Evolutionary conservation across 64 coral and sea anemone species (phyloP).

Genomic region (Actinia equina): DNA sequence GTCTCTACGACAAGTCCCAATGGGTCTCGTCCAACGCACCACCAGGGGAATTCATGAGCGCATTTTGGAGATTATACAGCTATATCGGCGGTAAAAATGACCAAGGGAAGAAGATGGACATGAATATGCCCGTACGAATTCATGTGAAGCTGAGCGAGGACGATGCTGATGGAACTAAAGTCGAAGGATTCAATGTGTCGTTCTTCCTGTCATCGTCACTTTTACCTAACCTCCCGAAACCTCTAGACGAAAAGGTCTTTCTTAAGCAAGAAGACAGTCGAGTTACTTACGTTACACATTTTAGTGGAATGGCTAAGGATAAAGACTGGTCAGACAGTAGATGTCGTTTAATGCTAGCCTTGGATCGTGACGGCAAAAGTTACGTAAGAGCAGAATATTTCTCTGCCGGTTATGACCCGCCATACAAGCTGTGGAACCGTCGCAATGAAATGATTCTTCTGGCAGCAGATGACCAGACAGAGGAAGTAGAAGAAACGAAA

Average conservation of each 20-base stretch:
- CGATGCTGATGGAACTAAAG: slow-evolving; percentile 31
- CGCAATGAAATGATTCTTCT: slow-evolving; percentile 52
- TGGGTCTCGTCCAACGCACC: slow-evolving; percentile 41
- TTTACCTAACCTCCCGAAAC: slow-evolving; percentile 35
- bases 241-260: slow-evolving; percentile 44
- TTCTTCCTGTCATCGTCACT: slow-evolving; percentile 29
- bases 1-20: slow-evolving; percentile 34
- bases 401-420: slow-evolving; percentile 48
- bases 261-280: slow-evolving; percentile 30
- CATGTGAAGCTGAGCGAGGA: slow-evolving; percentile 28
- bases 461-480: slow-evolving; percentile 5
- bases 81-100: slow-evolving; percentile 70
- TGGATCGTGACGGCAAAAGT: slow-evolving; percentile 37
- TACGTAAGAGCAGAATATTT: slow-evolving; percentile 38
- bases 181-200: not conserved
- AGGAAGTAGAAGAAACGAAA: not conserved
- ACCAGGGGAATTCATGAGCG: slow-evolving; percentile 39
- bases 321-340: slow-evolving; percentile 55
- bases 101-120: slow-evolving; percentile 36
- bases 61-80: slow-evolving; percentile 59
- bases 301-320: slow-evolving; percentile 49
- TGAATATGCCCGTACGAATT: slow-evolving; percentile 44
- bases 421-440: slow-evolving; percentile 40
- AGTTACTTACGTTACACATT: slow-evolving; percentile 32
- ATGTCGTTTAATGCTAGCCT: not conserved